Base-by-base conservation (phyloP, 2,797 vertebrate genomes). In the Notolabrus celidotus region DNA sequence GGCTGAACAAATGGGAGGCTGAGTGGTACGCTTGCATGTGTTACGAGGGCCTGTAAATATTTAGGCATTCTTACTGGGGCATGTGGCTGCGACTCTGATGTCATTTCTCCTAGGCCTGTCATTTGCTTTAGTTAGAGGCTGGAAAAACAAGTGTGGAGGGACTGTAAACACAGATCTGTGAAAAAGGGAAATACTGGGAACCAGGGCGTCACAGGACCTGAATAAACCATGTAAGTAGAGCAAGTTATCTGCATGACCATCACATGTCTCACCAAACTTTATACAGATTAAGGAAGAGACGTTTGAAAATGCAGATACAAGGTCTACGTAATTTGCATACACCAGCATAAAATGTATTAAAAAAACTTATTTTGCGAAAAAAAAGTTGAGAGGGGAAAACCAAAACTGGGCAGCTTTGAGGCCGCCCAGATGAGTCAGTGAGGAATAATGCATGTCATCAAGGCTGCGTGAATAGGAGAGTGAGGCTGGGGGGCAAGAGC, bases 391-490 rank as follows among this genome's bases (percentile, higher is more conserved):
- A 56, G 19, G 27, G 59, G 27, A 50, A 69, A 84, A 84, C 71
- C 46, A 65, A 82, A 83, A 83, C 62, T 51, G 58, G 45, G 36
- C 60, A 72, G 77, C 76, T 89, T 73, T 67, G 53, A 74, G 75
- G 83, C 72, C 71, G 74, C 69, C 68, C 77, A 76, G 84, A 90
- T 92, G 90, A 93, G 83, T 93, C 89, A 91, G 84, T 71, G 74
- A 81, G 79, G 85, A 89, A 90, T 82, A 91, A 90, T 84, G 89
- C 75, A 85, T 84, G 89, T 88, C 89, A 89, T 84, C 86, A 74
- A 50, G 10, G 60, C 86, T 63, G 80, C 36, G 17, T 75, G 85
- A 90, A 93, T 71, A 81, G 65, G 69, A 90, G 78, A 86, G 74
- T 42, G 66, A 69, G 54, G 85, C 91, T 90, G 67, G 78, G 82